phyloP scores from a whole-genome alignment of 2,797 vertebrate species.

The Oophaga sylvatica region DNA sequence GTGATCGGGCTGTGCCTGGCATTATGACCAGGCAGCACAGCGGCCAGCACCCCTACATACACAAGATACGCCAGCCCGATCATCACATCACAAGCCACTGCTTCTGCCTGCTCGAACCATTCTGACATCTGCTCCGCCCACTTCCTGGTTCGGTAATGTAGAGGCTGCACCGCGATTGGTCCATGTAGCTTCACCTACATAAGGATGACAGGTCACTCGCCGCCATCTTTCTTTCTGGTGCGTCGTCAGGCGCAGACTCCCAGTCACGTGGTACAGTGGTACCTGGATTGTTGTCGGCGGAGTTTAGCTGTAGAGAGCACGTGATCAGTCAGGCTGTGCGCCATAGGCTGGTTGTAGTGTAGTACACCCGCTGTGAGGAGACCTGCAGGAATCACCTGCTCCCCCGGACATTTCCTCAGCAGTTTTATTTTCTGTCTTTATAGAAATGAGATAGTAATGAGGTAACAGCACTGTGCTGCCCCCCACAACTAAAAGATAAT shows the following conservation, averaged over 20 bases:
- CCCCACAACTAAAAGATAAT: no score
- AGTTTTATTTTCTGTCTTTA: no score
- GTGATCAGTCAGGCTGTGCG: no score
- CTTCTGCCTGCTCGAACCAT: neutral
- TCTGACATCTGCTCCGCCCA: neutral
- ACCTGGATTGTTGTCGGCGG: no score
- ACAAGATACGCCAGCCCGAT: conserved; percentile 62
- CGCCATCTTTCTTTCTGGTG: conserved; percentile 44
- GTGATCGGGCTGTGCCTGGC: conserved; percentile 64
- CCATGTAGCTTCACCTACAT: neutral
- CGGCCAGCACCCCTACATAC: conserved; percentile 65
- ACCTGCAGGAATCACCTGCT: no score
- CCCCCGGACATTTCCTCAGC: no score
- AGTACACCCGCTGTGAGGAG: no score
- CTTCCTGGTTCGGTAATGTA: conserved; percentile 11
- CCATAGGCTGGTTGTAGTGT: no score
- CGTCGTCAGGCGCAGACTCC: neutral
- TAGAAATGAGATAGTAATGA: no score
- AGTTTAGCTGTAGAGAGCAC: no score
- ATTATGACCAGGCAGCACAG: conserved; percentile 61
- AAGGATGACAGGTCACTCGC: neutral
- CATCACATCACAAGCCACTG: conserved; percentile 59
- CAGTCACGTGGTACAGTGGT: no score
- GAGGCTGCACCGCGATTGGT: neutral
- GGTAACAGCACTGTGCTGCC: no score